Evolutionary conservation across 2,113 vertebrate species (phyloP).

Genomic region (Bos taurus): DNA sequence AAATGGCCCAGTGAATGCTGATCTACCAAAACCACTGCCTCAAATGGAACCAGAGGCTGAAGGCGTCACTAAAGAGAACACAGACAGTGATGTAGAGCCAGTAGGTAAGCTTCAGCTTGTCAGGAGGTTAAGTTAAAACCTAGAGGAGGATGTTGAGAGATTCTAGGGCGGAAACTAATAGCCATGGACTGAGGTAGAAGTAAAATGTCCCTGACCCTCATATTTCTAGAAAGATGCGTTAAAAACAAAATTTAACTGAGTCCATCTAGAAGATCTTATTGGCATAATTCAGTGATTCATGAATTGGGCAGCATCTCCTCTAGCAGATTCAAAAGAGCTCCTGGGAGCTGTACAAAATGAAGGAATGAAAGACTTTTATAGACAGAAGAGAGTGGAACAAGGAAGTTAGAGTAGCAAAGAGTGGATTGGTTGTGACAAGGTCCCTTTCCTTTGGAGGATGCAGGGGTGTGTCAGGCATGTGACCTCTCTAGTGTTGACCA

Average conservation of each 20-base stretch:
- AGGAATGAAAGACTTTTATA: not conserved
- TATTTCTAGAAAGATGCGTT: not conserved
- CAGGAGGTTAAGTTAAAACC: not conserved
- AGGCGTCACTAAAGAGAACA: slow-evolving; percentile 70
- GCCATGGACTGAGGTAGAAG: not conserved
- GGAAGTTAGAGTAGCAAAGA: not conserved
- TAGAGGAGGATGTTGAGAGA: not conserved
- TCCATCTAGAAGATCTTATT: not conserved
- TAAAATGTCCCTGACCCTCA: not conserved
- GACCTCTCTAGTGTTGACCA: not conserved
- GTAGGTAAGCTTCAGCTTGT: slow-evolving; percentile 45
- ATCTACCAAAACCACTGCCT: slow-evolving; percentile 69
- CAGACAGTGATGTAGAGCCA: slow-evolving; percentile 59
- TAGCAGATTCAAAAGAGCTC: not conserved
- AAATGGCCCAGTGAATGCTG: slow-evolving; percentile 74
- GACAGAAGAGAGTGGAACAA: not conserved
- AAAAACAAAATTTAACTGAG: not conserved
- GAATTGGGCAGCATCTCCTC: not conserved
- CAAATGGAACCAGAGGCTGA: slow-evolving; percentile 68
- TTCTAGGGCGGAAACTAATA: not conserved
- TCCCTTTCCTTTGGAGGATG: not conserved
- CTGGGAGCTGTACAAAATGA: not conserved
- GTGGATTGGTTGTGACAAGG: not conserved
- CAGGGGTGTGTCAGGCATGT: not conserved
- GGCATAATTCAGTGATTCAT: not conserved